Percentiles rank a stretch among this genome's conserved stretches.
Conservation (phyloP, 2,113 vertebrate species). For the Pristiophorus japonicus region DNA sequence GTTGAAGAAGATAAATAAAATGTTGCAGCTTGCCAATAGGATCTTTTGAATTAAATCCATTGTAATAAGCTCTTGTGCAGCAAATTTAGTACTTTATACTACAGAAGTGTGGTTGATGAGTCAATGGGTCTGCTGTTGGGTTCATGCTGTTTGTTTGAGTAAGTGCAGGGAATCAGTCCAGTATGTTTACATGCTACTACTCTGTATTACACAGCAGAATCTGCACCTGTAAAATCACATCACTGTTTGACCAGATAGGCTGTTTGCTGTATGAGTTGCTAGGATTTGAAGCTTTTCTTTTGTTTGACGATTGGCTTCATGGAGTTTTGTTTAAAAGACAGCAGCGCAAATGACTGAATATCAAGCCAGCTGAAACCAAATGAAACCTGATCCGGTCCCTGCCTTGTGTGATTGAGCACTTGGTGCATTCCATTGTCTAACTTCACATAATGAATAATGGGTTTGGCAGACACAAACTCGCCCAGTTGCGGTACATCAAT, state of each 20-base stretch:
- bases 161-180: not conserved
- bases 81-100: not conserved
- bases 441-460: not conserved
- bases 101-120: no score
- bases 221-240: not conserved
- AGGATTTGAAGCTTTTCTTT: not conserved
- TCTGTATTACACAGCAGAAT: not conserved
- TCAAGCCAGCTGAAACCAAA: not conserved
- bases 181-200: not conserved
- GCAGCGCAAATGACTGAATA: not conserved
- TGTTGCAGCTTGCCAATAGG: not conserved
- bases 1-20: not conserved
- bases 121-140: not conserved
- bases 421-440: not conserved
- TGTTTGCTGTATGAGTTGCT: not conserved
- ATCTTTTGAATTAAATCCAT: not conserved
- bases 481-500: no score
- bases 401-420: not conserved
- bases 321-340: not conserved
- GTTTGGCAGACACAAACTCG: not conserved
- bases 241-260: no score
- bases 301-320: not conserved
- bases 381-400: not conserved
- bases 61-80: not conserved
- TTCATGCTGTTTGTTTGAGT: not conserved